Percentiles rank a stretch among this genome's conserved stretches.
These are phyloP conservation scores for Eunapius fragilis DNA, from an alignment of 37 sponge, comb jelly and placozoan species.

Conservation along the genomic window DNA sequence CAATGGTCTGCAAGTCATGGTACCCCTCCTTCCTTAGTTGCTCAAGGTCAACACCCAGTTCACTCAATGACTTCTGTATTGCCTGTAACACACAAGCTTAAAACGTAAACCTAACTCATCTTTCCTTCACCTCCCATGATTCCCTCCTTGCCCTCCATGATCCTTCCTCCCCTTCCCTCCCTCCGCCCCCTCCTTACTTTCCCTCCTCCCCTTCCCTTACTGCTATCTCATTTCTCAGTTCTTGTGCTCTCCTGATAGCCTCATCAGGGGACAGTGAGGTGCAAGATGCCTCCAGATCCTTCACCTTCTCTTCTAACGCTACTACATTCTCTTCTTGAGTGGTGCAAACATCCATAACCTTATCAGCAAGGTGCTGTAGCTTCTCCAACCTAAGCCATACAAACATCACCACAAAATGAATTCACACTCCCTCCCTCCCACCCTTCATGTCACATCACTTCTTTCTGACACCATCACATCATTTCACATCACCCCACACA, in stretches of 20 bases:
- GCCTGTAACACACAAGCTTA: not conserved
- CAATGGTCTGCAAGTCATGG: constrained; percentile 8
- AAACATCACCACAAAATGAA: not conserved
- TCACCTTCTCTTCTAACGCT: constrained; percentile 22
- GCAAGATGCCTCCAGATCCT: constrained; percentile 18
- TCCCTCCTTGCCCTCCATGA: too few relatives aligned
- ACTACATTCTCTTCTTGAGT: not conserved
- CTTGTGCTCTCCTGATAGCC: not conserved
- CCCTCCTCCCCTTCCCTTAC: not conserved
- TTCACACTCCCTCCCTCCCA: not conserved
- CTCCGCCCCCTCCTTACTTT: not conserved
- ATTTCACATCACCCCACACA: not conserved
- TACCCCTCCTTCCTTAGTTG: constrained; percentile 32
- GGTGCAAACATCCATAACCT: constrained; percentile 20
- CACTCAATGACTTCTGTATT: constrained; percentile 1
- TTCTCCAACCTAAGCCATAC: constrained; percentile 16
- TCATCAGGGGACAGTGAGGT: constrained; percentile 23
- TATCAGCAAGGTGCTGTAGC: constrained; percentile 19
- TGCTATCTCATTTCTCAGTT: constrained; percentile 22
- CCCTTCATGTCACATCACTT: not conserved
- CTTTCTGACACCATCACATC: not conserved
- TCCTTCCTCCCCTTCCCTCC: not conserved
- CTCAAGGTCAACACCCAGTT: constrained; percentile 14
- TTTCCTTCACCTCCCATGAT: too few relatives aligned
- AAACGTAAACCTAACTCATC: not conserved